Evolutionary conservation across 2,113 vertebrate species (phyloP).

Genomic region (Catharus fuscescens): DNA sequence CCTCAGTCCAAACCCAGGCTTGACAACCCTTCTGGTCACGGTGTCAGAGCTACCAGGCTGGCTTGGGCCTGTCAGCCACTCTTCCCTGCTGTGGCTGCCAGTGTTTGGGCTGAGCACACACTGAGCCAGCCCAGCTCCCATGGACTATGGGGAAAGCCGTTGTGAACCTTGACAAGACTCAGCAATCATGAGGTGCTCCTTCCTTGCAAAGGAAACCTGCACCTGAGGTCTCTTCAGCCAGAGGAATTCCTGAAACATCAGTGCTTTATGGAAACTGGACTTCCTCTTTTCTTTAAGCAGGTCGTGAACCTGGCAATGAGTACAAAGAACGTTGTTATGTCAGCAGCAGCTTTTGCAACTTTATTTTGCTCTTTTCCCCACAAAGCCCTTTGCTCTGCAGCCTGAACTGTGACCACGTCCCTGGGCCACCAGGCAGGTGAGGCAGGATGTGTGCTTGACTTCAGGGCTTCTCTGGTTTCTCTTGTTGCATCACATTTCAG

Average conservation of each 20-base stretch:
- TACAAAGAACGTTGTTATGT: fast-evolving
- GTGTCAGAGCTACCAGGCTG: background rate
- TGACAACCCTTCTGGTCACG: fast-evolving
- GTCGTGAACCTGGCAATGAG: background rate
- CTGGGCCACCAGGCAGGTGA: fast-evolving
- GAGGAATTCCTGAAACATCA: background rate
- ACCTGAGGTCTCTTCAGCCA: background rate
- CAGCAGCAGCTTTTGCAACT: background rate
- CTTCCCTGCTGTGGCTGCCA: background rate
- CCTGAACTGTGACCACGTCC: background rate
- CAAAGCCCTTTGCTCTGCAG: background rate
- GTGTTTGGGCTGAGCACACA: fast-evolving
- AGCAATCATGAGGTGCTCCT: fast-evolving
- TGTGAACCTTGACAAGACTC: background rate
- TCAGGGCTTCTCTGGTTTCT: background rate
- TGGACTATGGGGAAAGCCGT: background rate
- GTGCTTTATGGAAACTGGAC: background rate
- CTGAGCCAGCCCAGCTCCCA: background rate
- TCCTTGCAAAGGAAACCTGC: background rate
- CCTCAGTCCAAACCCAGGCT: background rate
- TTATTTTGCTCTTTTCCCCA: background rate
- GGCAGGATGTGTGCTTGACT: background rate
- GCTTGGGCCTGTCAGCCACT: background rate
- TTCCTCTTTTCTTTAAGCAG: background rate
- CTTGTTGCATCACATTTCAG: background rate